These are phyloP conservation scores for Cathartes aura DNA, from an alignment of 2,113 vertebrate genomes.

Conservation along the genomic window DNA sequence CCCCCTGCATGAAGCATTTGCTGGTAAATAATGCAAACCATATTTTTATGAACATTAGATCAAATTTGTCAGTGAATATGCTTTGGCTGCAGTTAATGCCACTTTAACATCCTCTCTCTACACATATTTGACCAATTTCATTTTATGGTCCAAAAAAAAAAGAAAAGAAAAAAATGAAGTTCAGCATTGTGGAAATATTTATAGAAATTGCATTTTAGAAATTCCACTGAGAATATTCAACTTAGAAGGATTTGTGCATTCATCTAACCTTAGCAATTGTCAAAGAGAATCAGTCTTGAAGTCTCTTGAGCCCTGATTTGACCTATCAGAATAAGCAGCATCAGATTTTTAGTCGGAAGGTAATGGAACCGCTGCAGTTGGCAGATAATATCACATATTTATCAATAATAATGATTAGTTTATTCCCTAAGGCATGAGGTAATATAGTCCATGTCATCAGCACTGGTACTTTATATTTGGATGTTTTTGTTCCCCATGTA, in stretches of 20 bases:
- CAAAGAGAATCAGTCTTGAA: conserved; percentile 16
- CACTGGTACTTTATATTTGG: not conserved
- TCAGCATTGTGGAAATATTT: not conserved
- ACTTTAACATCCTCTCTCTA: not conserved
- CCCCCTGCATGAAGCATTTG: not conserved
- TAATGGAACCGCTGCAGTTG: not conserved
- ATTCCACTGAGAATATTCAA: not conserved
- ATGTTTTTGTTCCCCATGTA: not conserved
- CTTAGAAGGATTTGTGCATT: not conserved
- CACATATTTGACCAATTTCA: not conserved
- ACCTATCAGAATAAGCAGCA: not conserved
- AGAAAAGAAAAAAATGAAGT: not conserved
- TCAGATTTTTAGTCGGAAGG: not conserved
- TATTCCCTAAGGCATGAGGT: not conserved
- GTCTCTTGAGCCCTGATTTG: conserved; percentile 9
- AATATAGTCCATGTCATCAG: not conserved
- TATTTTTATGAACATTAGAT: not conserved
- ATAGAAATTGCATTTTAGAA: not conserved
- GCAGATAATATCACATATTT: not conserved
- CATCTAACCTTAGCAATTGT: not conserved
- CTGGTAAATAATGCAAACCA: not conserved
- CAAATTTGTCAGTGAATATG: not conserved
- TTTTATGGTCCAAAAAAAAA: not conserved
- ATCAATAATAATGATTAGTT: conserved; percentile 26
- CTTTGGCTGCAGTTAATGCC: not conserved